phyloP scores from a whole-genome alignment of 1,140 invertebrate species.

The Pachyrhynchus sulphureomaculatus region DNA sequence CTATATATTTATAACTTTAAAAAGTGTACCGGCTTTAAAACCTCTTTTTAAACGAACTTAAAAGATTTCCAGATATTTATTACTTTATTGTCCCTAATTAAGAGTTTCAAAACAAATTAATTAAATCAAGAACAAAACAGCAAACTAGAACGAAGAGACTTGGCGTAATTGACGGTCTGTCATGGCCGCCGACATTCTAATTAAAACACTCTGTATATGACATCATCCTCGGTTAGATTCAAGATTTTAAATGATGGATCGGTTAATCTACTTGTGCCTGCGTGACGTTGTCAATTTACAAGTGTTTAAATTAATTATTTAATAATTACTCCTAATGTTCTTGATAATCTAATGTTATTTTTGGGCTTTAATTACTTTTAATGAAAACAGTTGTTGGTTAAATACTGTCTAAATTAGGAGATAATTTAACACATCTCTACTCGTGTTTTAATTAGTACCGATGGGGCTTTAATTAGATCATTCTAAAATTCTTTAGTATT shows the following conservation, averaged over 20 bases:
- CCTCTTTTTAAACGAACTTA: no score
- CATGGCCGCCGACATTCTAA: constrained; percentile 20
- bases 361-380: constrained; percentile 29
- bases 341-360: constrained; percentile 36
- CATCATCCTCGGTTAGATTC: constrained; percentile 30
- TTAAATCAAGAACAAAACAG: no score
- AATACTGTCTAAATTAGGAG: constrained; percentile 18
- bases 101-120: no score
- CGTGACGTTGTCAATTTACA: constrained; percentile 38
- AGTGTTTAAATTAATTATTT: constrained; percentile 41
- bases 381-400: constrained; percentile 34
- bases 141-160: no score
- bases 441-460: constrained; percentile 12
- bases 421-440: constrained; percentile 1
- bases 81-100: no score
- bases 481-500: neutral
- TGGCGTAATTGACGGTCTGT: constrained; percentile 18
- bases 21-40: no score
- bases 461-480: constrained; percentile 6
- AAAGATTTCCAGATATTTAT: no score
- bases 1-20: no score
- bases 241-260: constrained; percentile 35
- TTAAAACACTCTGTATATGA: constrained; percentile 36
- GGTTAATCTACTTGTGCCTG: constrained; percentile 26
- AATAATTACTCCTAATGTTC: constrained; percentile 30